These are phyloP conservation scores for Aspidapion aeneum DNA, from an alignment of 2,888 invertebrate genomes.

Conservation along the genomic window DNA sequence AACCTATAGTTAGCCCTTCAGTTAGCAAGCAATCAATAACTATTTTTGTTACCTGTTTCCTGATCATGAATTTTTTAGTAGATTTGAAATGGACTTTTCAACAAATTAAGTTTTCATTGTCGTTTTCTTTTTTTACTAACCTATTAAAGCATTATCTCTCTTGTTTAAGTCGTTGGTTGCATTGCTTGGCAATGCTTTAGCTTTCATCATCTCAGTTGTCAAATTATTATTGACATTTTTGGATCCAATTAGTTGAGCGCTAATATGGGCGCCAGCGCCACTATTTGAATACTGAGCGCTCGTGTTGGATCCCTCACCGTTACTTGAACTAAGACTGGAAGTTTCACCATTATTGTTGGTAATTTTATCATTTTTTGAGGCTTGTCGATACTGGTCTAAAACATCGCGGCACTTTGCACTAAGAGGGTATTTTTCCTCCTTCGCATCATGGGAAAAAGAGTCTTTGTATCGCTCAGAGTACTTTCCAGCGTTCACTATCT, in stretches of 20 bases:
- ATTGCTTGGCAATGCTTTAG: slow-evolving; percentile 36
- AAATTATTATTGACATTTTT: slow-evolving; percentile 14
- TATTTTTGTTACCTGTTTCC: no score
- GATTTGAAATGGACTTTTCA: no score
- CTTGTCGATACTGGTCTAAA: slow-evolving; percentile 29
- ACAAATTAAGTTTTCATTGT: no score
- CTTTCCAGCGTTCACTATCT: slow-evolving; percentile 42
- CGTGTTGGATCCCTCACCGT: background rate
- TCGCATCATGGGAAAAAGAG: slow-evolving; percentile 36
- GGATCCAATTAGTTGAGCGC: slow-evolving; percentile 9
- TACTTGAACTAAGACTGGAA: slow-evolving; percentile 12
- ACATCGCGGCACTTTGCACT: slow-evolving; percentile 35
- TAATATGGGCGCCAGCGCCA: slow-evolving; percentile 6
- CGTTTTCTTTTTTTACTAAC: background rate
- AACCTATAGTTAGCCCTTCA: no score
- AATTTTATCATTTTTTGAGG: slow-evolving; percentile 34
- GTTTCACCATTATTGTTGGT: slow-evolving; percentile 21
- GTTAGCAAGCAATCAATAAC: no score
- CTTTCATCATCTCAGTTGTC: slow-evolving; percentile 31
- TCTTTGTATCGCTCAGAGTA: slow-evolving; percentile 46
- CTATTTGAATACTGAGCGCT: background rate
- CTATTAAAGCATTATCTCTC: slow-evolving; percentile 50
- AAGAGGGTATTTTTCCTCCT: slow-evolving; percentile 32
- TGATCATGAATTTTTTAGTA: no score
- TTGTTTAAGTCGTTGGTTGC: slow-evolving; percentile 46